Percentiles rank a stretch among this genome's conserved stretches.
These are phyloP conservation scores for Ernsta delagoae DNA, from an alignment of 2,888 invertebrate species.

Conservation along the genomic window DNA sequence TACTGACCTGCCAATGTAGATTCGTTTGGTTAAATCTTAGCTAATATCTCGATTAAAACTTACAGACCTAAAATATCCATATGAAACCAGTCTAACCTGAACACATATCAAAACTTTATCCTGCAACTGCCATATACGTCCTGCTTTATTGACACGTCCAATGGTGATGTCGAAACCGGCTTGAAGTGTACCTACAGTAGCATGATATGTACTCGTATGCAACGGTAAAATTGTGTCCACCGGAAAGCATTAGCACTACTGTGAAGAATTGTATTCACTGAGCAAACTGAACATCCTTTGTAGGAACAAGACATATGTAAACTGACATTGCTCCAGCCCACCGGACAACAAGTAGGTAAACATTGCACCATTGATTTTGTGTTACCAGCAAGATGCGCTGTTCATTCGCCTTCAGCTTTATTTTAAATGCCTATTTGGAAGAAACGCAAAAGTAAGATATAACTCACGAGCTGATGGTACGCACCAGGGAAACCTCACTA, in stretches of 20 bases:
- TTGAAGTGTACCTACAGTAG: constrained; percentile 31
- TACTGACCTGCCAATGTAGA: background rate
- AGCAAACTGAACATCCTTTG: constrained; percentile 4
- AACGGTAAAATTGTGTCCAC: constrained; percentile 64
- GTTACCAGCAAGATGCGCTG: no score
- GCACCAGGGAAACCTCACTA: no score
- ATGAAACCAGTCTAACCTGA: no score
- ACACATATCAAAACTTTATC: background rate
- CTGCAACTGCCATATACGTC: constrained; percentile 17
- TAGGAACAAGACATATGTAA: background rate
- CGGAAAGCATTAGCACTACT: constrained; percentile 57
- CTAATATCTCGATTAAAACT: background rate
- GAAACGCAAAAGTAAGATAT: no score
- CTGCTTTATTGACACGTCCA: constrained; percentile 10
- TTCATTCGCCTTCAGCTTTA: no score
- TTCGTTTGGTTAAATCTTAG: background rate
- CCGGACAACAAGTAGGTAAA: background rate
- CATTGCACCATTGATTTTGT: background rate
- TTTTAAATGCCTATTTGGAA: no score
- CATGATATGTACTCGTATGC: constrained; percentile 39
- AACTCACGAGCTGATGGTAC: no score
- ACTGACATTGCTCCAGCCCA: background rate
- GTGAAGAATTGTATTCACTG: constrained; percentile 2
- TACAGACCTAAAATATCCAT: no score
- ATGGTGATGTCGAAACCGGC: constrained; percentile 19